Evolutionary conservation across 2,797 vertebrate genomes (phyloP).

Genomic region (Falco cherrug): DNA sequence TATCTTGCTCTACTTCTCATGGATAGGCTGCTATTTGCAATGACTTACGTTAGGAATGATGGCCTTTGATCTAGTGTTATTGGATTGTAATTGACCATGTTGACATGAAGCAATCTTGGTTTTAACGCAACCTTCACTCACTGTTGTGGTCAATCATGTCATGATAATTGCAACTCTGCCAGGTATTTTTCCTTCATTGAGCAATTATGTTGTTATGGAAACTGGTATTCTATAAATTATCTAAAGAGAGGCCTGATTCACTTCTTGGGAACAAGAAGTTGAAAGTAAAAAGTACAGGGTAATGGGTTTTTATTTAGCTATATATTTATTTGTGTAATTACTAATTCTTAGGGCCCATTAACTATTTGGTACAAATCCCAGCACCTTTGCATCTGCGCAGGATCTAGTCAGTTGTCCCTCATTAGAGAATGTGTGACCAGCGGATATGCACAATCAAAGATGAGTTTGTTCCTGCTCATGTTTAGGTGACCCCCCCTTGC

Average conservation of each 20-base stretch:
- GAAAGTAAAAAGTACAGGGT: slow-evolving; percentile 1
- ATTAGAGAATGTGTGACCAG: background rate
- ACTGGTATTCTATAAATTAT: slow-evolving; percentile 43
- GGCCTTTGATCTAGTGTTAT: background rate
- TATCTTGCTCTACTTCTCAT: background rate
- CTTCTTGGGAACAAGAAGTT: slow-evolving; percentile 24
- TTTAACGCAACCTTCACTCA: background rate
- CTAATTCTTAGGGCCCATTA: background rate
- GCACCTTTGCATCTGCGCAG: background rate
- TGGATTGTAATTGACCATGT: background rate
- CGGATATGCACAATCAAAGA: no score
- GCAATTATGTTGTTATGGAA: slow-evolving; percentile 64
- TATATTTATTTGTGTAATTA: background rate
- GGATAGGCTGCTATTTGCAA: background rate
- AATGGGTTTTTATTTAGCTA: background rate
- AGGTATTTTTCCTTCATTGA: slow-evolving; percentile 53
- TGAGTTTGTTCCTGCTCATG: background rate
- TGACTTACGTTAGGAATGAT: background rate
- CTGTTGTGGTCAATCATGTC: slow-evolving; percentile 45
- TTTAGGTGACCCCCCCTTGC: background rate
- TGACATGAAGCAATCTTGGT: background rate
- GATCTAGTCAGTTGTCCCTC: background rate
- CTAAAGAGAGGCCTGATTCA: background rate
- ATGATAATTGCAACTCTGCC: slow-evolving; percentile 12
- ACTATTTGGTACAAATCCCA: background rate